Percentiles rank a stretch among this genome's conserved stretches.
phyloP scores from a whole-genome alignment of 1,140 invertebrate genomes.

The Pissodes strobi region DNA sequence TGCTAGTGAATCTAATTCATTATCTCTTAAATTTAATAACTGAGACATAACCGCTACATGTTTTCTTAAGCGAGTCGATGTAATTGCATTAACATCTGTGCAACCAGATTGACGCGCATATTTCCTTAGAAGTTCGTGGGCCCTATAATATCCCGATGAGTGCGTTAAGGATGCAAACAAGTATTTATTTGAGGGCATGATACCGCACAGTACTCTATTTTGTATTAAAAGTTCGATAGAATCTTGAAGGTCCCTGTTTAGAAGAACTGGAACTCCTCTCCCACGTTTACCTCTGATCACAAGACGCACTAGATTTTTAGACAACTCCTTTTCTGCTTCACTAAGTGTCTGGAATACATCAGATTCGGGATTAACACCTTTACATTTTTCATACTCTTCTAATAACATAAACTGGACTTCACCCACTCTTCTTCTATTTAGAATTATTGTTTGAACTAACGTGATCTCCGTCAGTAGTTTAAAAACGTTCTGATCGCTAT shows the following conservation, averaged over 20 bases:
- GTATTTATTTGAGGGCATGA: no score
- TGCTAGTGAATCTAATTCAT: no score
- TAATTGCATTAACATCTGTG: no score
- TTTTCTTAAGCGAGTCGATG: no score
- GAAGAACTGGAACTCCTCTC: neutral
- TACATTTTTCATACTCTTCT: neutral
- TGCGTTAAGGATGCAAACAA: no score
- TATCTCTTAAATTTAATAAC: no score
- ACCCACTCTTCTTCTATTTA: constrained; percentile 1
- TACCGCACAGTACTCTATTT: no score
- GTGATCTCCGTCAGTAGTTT: neutral
- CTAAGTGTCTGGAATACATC: neutral
- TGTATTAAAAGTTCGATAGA: no score
- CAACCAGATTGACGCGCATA: no score
- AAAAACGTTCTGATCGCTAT: neutral
- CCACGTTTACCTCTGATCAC: neutral
- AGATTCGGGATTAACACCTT: neutral
- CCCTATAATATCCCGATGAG: no score
- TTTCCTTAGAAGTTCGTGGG: no score
- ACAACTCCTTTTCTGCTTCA: neutral
- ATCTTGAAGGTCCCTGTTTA: neutral
- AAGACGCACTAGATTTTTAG: neutral
- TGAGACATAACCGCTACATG: no score
- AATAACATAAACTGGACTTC: neutral
- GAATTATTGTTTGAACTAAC: neutral